Evolutionary conservation across 2,797 vertebrate genomes (phyloP).

Genomic region (Anniella stebbinsi): DNA sequence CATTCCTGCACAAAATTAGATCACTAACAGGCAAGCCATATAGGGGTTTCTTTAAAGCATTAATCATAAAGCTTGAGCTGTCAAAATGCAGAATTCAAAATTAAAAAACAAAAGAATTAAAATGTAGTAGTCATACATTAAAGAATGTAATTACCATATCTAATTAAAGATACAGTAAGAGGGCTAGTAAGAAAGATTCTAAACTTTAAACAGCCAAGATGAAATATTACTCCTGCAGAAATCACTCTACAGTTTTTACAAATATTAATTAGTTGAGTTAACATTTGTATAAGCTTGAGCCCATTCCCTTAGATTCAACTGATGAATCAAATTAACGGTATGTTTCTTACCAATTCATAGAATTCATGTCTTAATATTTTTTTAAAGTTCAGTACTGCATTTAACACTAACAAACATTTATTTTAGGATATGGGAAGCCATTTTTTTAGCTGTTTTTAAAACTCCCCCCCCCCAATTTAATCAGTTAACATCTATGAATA

Average conservation of each 20-base stretch:
- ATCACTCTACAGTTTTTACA: constrained; percentile 58
- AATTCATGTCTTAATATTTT: constrained; percentile 74
- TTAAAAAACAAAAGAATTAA: constrained; percentile 75
- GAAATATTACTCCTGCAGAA: constrained; percentile 55
- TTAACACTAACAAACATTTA: constrained; percentile 62
- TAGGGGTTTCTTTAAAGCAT: constrained; percentile 87
- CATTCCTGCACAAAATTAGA: constrained; percentile 87
- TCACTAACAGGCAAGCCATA: constrained; percentile 89
- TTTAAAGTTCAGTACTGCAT: constrained; percentile 50
- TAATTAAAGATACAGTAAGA: constrained; percentile 54
- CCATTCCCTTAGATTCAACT: constrained; percentile 59
- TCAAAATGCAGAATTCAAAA: constrained; percentile 84
- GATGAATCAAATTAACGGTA: constrained; percentile 67
- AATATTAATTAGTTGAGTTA: constrained; percentile 71
- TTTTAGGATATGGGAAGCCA: constrained; percentile 56
- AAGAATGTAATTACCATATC: constrained; percentile 62
- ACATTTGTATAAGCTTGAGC: constrained; percentile 58
- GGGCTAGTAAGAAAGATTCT: constrained; percentile 56
- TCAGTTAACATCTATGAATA: neutral
- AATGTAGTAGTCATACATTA: constrained; percentile 70
- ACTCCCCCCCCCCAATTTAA: no score
- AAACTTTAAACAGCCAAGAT: constrained; percentile 59
- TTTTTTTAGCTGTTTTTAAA: neutral
- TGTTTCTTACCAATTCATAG: constrained; percentile 54
- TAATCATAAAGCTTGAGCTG: constrained; percentile 90